Evolutionary conservation across 2,113 vertebrate species (phyloP), one percentile per base, ranked within the genome.

Genomic region (Corythoichthys haematopterus): DNA sequence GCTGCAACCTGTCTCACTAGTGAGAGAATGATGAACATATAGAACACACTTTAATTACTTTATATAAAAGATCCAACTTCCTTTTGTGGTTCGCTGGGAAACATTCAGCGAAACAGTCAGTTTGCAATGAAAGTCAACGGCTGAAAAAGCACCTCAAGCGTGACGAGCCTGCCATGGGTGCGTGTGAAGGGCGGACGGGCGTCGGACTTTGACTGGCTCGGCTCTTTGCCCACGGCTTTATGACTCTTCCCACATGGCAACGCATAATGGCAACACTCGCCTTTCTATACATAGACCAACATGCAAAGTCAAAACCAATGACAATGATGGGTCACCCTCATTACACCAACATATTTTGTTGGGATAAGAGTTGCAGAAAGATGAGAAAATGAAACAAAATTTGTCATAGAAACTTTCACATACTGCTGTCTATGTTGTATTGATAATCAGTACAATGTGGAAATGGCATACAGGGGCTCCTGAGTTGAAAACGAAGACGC

Each of bases 221-320:
- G 70, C 68, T 76, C 73, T 71, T 80, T 65, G 84, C 84, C 84
- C 64, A 80, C 79, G 84, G 87, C 85, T 80, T 68, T 68, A 51
- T 85, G 84, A 85, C 84, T 84, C 80, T 86, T 84, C 83, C 85
- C 80, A 84, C 78, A 82, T 79, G 80, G 82, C 87, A 79, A 72
- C 80, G 64, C 84, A 80, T 87, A 80, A 87, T 76, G 76, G 83
- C 77, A 80, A 83, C 80, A 66, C 81, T 74, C 74, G 77, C 52
- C 3, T 64, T 75, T 78, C 82, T 80, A 81, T 83, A 79, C 63
- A 79, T 76, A 85, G 80, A 15, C 53, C 57, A 59, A 77, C 67
- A 65, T 57, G 47, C 66, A 74, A 78, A 78, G 81, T 80, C 77
- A 73, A 66, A 83, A 78, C 78, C 70, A 68, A 87, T 85, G 79